A percentile compares a stretch with the other conserved stretches of the same genome.
Evolutionary conservation across 2,797 vertebrate genomes (phyloP).

Genomic region (Propithecus deckenii): DNA sequence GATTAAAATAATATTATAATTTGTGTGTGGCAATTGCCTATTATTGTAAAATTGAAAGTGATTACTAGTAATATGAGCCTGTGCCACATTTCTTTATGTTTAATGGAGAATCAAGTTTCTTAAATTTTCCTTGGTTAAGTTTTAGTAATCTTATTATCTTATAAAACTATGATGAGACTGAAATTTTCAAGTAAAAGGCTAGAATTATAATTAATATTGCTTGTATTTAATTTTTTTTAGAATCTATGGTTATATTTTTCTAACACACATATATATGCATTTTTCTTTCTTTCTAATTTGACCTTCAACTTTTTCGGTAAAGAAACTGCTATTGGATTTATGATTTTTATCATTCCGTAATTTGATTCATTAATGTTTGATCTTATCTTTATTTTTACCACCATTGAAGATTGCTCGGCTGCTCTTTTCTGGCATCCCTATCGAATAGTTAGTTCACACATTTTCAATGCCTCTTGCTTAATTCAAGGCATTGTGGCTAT

Average conservation of each 20-base stretch:
- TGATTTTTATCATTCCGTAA: neutral
- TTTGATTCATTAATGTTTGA: neutral
- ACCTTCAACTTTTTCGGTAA: neutral
- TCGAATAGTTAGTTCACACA: neutral
- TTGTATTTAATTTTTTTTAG: neutral
- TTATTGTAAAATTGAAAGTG: neutral
- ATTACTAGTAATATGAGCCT: neutral
- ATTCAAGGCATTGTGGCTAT: neutral
- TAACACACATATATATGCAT: neutral
- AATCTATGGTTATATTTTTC: neutral
- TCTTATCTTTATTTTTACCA: neutral
- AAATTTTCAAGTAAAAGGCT: neutral
- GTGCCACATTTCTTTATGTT: neutral
- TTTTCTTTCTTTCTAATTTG: neutral
- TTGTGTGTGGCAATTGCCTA: neutral
- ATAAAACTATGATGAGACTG: neutral
- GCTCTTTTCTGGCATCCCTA: neutral
- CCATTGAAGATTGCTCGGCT: neutral
- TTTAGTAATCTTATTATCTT: neutral
- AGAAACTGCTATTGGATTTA: neutral
- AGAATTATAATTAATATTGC: neutral
- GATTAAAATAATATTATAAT: neutral
- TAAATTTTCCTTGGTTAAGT: neutral
- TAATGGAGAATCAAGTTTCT: neutral
- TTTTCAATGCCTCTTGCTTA: neutral